Base-by-base conservation (phyloP, 2,888 invertebrate genomes). In the Coecobrya sp. region DNA sequence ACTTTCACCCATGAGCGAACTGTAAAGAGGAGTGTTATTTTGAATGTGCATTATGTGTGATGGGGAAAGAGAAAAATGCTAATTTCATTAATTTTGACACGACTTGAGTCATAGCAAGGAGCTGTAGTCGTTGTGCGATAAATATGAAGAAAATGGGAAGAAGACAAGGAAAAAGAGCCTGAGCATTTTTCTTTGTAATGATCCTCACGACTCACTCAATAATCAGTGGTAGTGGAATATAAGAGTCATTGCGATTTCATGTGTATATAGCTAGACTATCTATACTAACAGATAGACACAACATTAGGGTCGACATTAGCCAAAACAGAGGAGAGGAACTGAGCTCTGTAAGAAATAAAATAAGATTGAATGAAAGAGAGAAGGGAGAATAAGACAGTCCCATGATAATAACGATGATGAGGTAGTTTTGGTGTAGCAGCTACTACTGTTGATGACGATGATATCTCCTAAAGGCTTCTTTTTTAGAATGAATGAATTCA, bases 81-180 rank as follows among this genome's bases (percentile, higher is more conserved):
- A 93, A 93, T 93, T 93, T 93, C 93, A 93, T 93, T 93, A 93
- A 93, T 93, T 93, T 93, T 89, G 92, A 91, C 93, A 93, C 89
- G 70, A 84, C 65, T 25, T 22, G 79, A 79, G 4, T 25, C 45
- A 45, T 70, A 16, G 36, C n/a, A 42, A 70, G 65, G 22, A 36
- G 36, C n/a, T 16, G 30, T n/a, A 89, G 93, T 92, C 62, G 49
- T 62, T 70, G 30, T 70, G 70, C 70, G 84, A 84, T 84, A 65
- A 65, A 42, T n/a, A 55, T 68, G 52, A 70, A 68, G 49, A 59
- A 55, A 82, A 59, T 59, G 59, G 59, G 59, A 82, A 82, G 25
- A 19, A 36, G 81, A 82, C 55, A 30, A 36, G 81, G 19, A 62
- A 68, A 55, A 70, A 25, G 87, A 88, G 86, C 52, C 19, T 55